Evolutionary conservation across 1,140 invertebrate genomes (phyloP), one percentile per base, ranked within the genome.

Genomic region (Pseudomyrmex dendroicus): DNA sequence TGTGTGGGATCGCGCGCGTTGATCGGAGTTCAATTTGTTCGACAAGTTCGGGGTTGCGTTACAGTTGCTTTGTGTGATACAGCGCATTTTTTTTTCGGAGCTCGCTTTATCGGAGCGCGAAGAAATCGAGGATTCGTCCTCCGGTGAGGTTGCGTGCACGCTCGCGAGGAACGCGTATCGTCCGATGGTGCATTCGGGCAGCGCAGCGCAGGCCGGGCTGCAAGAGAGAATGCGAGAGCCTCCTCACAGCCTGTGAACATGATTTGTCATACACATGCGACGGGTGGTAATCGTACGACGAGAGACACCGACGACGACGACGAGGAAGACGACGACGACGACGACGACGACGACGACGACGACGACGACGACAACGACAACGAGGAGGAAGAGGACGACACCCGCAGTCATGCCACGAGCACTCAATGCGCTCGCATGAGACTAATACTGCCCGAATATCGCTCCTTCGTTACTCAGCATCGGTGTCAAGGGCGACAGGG

Each of bases 181-280:
- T 88, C 76, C 78, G 77, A 89, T 89, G 87, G 83, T 85, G 86
- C 59, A 82, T 89, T 85, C 82, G 85, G 64, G 62, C 22, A 76
- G 59, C 84, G 87, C 70, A 68, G 72, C 64, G 77, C 70, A 59
- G 66, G 17, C 85, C 68, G 64, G 52, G 46, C 88, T 76, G 87
- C 87, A 91, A 87, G 89, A 90, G 83, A 93, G 89, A 92, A 93
- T 93, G 92, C 90, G 83, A 93, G 90, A 91, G 84, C 89, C 86
- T 88, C 88, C 68, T 76, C 77, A 89, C 82, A 91, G 87, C 57
- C 87, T 88, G 92, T 92, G 93, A 94, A 92, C 92, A 93, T 93
- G 92, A 91, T 90, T 93, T 91, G 92, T 91, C 86, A 91, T 88
- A 89, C 90, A 90, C 86, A 92, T 91, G 92, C 87, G 77, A 87